phyloP scores from a whole-genome alignment of 1,140 invertebrate genomes.

The Calosoma granatense region DNA sequence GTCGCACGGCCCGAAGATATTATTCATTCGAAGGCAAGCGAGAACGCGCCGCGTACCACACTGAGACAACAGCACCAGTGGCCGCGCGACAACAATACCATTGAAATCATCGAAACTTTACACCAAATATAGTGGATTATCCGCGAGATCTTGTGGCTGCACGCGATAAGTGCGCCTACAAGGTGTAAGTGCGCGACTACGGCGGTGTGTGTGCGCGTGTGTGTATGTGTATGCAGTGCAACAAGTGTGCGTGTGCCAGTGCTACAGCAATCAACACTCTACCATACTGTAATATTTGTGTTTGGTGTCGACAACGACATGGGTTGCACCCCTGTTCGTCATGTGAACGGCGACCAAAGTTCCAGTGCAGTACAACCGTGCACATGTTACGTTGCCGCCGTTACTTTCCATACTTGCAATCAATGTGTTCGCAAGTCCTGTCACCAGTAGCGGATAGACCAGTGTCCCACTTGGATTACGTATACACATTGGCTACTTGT shows the following conservation, averaged over 20 bases:
- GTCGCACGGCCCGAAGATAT: constrained; percentile 31
- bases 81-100: neutral
- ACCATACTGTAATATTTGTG: neutral
- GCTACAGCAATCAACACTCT: neutral
- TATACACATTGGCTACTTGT: neutral
- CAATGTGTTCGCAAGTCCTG: neutral
- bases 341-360: neutral
- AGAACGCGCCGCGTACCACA: constrained; percentile 12
- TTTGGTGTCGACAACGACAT: neutral
- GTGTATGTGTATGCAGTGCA: no score
- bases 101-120: neutral
- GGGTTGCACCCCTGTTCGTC: neutral
- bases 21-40: constrained; percentile 27
- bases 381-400: neutral
- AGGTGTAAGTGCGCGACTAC: neutral
- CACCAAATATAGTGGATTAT: no score
- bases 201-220: neutral
- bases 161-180: neutral
- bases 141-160: no score
- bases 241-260: no score
- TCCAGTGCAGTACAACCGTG: neutral
- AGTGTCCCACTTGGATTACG: neutral
- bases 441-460: neutral
- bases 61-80: constrained; percentile 2
- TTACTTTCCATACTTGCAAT: neutral